Percentiles rank a stretch among this genome's conserved stretches.
phyloP scores from a whole-genome alignment of 1,140 invertebrate species.

The Brachionus manjavacas region DNA sequence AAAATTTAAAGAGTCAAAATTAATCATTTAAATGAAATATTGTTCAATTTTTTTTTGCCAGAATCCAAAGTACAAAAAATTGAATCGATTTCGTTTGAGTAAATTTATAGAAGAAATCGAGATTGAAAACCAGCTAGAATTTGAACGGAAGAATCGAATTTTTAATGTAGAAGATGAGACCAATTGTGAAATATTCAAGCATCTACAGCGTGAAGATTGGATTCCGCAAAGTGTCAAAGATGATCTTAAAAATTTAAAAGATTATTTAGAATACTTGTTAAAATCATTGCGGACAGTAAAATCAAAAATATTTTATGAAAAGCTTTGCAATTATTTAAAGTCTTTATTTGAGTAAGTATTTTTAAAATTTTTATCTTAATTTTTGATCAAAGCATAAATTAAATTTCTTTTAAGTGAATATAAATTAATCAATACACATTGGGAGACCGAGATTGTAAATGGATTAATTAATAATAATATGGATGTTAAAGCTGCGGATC shows the following conservation, averaged over 20 bases:
- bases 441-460: conserved; percentile 11
- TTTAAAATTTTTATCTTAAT: not conserved
- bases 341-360: conserved; percentile 3
- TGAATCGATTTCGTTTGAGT: not conserved
- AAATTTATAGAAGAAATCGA: conserved; percentile 34
- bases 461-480: conserved; percentile 1
- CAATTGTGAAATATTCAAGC: not conserved
- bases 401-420: not conserved
- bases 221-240: conserved; percentile 3
- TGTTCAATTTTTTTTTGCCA: not conserved
- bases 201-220: conserved; percentile 14
- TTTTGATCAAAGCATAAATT: not conserved
- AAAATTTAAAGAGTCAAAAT: too few species aligned
- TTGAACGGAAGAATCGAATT: not conserved
- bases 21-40: not conserved
- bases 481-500: not conserved
- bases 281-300: conserved; percentile 34
- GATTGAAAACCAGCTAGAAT: not conserved
- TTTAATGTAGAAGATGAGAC: conserved; percentile 30
- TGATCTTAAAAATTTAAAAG: not conserved
- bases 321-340: conserved; percentile 16
- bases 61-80: conserved; percentile 41
- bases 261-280: not conserved
- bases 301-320: conserved; percentile 39
- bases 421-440: not conserved